A percentile compares a stretch with the other conserved stretches of the same genome.
Evolutionary conservation across 2,888 invertebrate genomes (phyloP).

Genomic region (Lithosia quadra): DNA sequence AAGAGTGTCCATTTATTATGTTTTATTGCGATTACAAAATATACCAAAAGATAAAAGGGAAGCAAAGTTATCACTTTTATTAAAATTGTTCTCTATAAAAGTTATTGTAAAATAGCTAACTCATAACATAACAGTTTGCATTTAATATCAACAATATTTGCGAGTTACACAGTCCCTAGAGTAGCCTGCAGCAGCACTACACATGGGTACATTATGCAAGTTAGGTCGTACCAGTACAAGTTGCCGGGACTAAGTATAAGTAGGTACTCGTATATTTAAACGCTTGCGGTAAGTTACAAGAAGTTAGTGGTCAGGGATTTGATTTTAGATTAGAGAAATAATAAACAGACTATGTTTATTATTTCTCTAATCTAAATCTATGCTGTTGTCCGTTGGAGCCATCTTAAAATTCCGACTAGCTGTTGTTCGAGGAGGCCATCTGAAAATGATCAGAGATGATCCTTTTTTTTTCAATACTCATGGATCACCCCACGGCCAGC

Average conservation of each 20-base stretch:
- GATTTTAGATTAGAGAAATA: background rate
- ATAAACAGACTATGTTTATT: no score
- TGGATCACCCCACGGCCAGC: no score
- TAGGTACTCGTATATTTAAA: constrained; percentile 16
- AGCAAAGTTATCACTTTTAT: background rate
- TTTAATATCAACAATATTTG: constrained; percentile 18
- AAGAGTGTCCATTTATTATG: no score
- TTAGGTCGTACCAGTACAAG: constrained; percentile 29
- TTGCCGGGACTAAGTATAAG: constrained; percentile 20
- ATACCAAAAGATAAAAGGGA: background rate
- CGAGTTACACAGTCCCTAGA: constrained; percentile 20
- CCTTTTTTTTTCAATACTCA: no score
- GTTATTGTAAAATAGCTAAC: constrained; percentile 5
- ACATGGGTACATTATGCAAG: constrained; percentile 30
- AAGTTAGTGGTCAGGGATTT: constrained; percentile 13
- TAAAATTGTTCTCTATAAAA: background rate
- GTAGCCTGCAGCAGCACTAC: constrained; percentile 19
- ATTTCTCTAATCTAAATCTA: no score
- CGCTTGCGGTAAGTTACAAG: constrained; percentile 11
- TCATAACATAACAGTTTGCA: constrained; percentile 16
- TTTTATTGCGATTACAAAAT: no score
- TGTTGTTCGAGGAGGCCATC: no score
- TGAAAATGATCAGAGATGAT: no score
- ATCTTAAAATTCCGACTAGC: no score
- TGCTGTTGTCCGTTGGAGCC: no score